These are phyloP conservation scores for Galerucella pusilla DNA, from an alignment of 2,888 invertebrate species.

Conservation along the genomic window DNA sequence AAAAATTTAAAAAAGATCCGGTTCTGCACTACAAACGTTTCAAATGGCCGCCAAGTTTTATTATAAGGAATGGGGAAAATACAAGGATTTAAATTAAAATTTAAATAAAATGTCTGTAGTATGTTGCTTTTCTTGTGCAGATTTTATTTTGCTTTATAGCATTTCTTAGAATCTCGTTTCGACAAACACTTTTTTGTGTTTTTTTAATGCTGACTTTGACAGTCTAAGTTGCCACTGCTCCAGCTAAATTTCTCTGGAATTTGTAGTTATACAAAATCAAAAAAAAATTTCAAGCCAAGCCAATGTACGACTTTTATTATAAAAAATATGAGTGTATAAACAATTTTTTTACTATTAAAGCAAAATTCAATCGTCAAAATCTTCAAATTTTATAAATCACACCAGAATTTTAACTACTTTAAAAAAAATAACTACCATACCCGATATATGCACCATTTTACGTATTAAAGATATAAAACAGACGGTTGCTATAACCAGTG, in stretches of 20 bases:
- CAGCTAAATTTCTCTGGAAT: too few relatives aligned
- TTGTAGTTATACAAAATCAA: too few relatives aligned
- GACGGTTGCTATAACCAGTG: slow-evolving; percentile 1
- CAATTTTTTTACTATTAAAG: too few relatives aligned
- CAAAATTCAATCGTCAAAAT: too few relatives aligned
- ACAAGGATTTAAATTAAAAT: slow-evolving; percentile 63
- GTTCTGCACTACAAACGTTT: slow-evolving; percentile 4
- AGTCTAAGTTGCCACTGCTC: too few relatives aligned
- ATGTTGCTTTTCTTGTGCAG: slow-evolving; percentile 55
- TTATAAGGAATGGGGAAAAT: slow-evolving; percentile 60
- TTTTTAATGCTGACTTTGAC: too few relatives aligned
- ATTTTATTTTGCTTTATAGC: slow-evolving; percentile 50
- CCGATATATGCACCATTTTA: not conserved
- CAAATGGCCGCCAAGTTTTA: slow-evolving; percentile 58
- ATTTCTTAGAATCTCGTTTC: slow-evolving; percentile 33
- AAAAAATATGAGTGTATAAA: too few relatives aligned
- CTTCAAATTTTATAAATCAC: too few relatives aligned
- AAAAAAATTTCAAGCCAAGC: too few relatives aligned
- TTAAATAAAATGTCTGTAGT: slow-evolving; percentile 64
- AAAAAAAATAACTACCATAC: too few relatives aligned
- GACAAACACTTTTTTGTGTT: not conserved
- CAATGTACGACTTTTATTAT: too few relatives aligned
- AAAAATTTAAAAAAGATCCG: not conserved
- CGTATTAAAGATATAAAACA: slow-evolving; percentile 16
- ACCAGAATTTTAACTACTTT: too few relatives aligned